A percentile compares a stretch with the other conserved stretches of the same genome.
phyloP scores from a whole-genome alignment of 1,140 invertebrate species.

The Brachionus manjavacas region DNA sequence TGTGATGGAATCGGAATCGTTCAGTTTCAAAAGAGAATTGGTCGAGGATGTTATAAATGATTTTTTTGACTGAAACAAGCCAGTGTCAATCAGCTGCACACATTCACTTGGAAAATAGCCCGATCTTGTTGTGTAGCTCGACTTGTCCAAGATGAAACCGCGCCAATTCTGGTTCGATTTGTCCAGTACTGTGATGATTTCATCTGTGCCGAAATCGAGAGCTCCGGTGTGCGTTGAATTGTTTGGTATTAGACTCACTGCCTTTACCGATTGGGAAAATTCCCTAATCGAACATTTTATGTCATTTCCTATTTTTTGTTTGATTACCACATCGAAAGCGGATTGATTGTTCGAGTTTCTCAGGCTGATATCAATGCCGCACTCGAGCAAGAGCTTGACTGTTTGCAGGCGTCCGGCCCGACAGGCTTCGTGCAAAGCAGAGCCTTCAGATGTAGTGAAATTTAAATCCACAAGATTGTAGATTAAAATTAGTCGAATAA shows the following conservation, averaged over 20 bases:
- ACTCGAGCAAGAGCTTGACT: conserved; percentile 57
- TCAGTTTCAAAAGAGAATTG: conserved; percentile 43
- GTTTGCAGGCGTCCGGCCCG: conserved; percentile 57
- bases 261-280: conserved; percentile 45
- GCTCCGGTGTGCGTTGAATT: conserved; percentile 19
- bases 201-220: conserved; percentile 49
- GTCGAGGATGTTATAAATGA: conserved; percentile 48
- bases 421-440: conserved; percentile 58
- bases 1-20: neutral
- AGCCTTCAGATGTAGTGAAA: conserved; percentile 53
- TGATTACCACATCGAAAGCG: conserved; percentile 58
- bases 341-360: conserved; percentile 59
- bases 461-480: conserved; percentile 58
- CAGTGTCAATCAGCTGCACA: conserved; percentile 55
- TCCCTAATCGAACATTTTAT: conserved; percentile 59
- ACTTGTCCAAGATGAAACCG: conserved; percentile 52
- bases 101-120: conserved; percentile 57
- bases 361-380: conserved; percentile 58
- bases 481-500: conserved; percentile 56
- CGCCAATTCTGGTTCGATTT: conserved; percentile 48
- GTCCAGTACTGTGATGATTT: conserved; percentile 54
- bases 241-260: neutral
- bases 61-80: conserved; percentile 46
- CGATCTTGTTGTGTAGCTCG: conserved; percentile 50
- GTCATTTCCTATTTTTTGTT: conserved; percentile 55